These are phyloP conservation scores for Pantherophis guttatus DNA, from an alignment of 2,113 vertebrate species.

Conservation along the genomic window DNA sequence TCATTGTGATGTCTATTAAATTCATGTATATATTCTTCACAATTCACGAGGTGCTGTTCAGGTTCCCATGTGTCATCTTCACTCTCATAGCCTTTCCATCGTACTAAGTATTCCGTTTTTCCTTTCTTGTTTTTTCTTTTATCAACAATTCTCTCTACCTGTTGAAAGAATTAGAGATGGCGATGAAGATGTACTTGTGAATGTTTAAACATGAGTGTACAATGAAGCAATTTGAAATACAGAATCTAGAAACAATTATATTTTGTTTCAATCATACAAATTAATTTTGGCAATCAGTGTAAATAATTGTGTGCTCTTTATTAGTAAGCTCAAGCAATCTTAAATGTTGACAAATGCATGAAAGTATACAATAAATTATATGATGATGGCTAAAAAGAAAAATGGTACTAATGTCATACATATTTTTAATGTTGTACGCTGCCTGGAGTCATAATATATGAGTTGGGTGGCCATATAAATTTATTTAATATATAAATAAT, in stretches of 20 bases:
- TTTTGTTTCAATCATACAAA: background rate
- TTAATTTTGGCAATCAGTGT: background rate
- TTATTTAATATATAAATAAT: background rate
- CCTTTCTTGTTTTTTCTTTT: conserved; percentile 92
- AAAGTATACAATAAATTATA: background rate
- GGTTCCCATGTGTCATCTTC: conserved; percentile 97
- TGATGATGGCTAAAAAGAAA: background rate
- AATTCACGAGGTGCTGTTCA: conserved; percentile 89
- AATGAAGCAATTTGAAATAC: conserved; percentile 7
- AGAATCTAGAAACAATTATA: background rate
- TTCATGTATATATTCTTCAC: conserved; percentile 89
- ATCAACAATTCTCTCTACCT: conserved; percentile 95
- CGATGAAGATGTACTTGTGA: background rate
- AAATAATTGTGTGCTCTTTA: background rate
- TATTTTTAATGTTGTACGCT: background rate
- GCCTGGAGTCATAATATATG: background rate
- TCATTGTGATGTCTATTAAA: conserved; percentile 83
- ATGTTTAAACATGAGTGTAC: conserved; percentile 16
- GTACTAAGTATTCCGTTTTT: conserved; percentile 89
- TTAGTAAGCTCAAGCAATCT: background rate
- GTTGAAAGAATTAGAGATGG: conserved; percentile 49
- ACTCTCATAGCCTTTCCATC: conserved; percentile 90
- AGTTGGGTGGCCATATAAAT: background rate
- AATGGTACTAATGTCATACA: background rate
- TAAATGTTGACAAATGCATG: background rate